A percentile compares a stretch with the other conserved stretches of the same genome.
Conservation (phyloP, 2,113 vertebrate species). For the Mesocricetus auratus region DNA sequence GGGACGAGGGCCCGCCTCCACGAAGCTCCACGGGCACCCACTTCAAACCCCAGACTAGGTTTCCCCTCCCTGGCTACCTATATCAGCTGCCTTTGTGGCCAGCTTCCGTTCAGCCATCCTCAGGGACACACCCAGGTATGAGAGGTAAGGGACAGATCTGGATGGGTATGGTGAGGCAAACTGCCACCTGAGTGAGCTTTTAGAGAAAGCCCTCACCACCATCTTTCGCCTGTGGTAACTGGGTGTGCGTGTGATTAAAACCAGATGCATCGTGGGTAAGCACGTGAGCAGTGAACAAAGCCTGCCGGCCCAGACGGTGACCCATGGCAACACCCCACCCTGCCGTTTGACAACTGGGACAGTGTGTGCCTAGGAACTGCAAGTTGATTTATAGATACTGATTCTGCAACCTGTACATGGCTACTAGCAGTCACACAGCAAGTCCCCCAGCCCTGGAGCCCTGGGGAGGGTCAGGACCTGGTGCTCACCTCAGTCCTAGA, state of each 20-base stretch:
- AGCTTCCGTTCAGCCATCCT: background rate
- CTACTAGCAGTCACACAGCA: no score
- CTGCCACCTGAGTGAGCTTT: background rate
- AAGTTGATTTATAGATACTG: background rate
- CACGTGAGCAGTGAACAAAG: background rate
- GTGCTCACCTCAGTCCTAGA: fast-evolving
- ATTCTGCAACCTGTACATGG: background rate
- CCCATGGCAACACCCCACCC: background rate
- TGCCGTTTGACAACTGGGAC: background rate
- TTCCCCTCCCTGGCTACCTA: background rate
- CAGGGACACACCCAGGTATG: background rate
- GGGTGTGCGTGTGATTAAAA: background rate
- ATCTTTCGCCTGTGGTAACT: background rate
- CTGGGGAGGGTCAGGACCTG: fast-evolving
- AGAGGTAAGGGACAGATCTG: background rate
- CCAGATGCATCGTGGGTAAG: no score
- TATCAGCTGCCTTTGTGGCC: no score
- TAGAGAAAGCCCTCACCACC: background rate
- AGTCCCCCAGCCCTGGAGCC: no score
- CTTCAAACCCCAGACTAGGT: background rate
- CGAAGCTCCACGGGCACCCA: background rate
- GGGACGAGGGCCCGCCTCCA: background rate
- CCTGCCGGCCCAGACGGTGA: background rate
- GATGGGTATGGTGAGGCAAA: background rate
- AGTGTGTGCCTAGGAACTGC: background rate